Evolutionary conservation across 1,140 invertebrate genomes (phyloP).

Genomic region (Portunus trituberculatus): DNA sequence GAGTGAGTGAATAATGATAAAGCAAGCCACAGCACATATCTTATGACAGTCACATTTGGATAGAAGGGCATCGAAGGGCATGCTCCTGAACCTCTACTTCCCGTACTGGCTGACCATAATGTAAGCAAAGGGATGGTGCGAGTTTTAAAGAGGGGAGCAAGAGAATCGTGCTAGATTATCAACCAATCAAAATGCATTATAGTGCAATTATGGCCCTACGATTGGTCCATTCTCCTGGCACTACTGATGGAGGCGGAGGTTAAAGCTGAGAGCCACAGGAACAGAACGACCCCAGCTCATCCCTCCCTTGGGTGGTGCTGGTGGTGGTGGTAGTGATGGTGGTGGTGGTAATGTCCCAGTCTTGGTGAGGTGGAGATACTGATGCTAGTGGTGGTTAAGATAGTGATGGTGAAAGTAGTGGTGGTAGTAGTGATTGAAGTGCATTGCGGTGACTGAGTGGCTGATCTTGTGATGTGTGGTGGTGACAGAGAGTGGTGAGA

Average conservation of each 20-base stretch:
- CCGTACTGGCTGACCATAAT: background rate
- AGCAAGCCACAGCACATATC: no score
- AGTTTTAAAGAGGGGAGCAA: background rate
- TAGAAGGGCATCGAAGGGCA: no score
- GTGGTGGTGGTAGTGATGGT: background rate
- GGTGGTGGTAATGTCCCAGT: background rate
- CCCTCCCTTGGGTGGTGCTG: background rate
- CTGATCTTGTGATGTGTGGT: background rate
- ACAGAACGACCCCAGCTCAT: background rate
- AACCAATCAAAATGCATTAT: conserved; percentile 49
- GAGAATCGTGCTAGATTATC: conserved; percentile 30
- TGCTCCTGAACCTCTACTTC: background rate
- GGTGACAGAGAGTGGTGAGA: background rate
- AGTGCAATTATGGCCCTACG: conserved; percentile 28
- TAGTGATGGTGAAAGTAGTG: background rate
- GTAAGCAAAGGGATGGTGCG: no score
- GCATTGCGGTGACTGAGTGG: background rate
- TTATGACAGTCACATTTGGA: no score
- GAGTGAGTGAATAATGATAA: no score
- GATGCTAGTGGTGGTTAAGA: background rate
- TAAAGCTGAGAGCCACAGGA: conserved; percentile 26
- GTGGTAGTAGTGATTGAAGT: background rate
- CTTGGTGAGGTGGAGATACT: background rate
- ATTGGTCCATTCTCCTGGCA: conserved; percentile 40
- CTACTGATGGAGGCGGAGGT: conserved; percentile 36